A percentile compares a stretch with the other conserved stretches of the same genome.
Evolutionary conservation across 2,888 invertebrate species (phyloP).

Genomic region (Ormia ochracea): DNA sequence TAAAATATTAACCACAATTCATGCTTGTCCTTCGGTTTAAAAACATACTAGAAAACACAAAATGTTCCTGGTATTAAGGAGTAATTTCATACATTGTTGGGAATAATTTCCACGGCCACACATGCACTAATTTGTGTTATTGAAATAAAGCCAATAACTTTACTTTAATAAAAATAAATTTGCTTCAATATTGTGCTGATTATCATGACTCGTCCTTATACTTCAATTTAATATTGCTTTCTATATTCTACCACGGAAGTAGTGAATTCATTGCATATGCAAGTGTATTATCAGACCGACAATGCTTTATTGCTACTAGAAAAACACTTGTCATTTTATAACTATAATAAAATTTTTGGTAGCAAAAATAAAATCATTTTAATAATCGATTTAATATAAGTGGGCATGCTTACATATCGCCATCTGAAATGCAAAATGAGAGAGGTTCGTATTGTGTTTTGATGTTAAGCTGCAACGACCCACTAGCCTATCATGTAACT

Average conservation of each 20-base stretch:
- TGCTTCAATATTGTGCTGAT: constrained; percentile 24
- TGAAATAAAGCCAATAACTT: neutral
- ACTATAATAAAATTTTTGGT: constrained; percentile 14
- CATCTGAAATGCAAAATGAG: no score
- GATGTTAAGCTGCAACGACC: no score
- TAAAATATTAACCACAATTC: no score
- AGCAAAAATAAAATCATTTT: constrained; percentile 1
- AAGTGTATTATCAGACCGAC: neutral
- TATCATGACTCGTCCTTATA: constrained; percentile 28
- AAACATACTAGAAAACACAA: no score
- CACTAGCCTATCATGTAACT: no score
- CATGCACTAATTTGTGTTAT: constrained; percentile 11
- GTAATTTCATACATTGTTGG: no score
- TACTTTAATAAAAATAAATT: neutral
- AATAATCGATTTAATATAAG: constrained; percentile 36
- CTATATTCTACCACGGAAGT: neutral
- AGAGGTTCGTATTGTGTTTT: no score
- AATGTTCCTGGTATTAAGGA: neutral
- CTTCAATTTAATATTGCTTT: constrained; percentile 9
- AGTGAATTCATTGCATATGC: neutral
- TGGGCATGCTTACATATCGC: no score
- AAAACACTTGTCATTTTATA: constrained; percentile 2
- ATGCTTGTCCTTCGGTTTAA: no score
- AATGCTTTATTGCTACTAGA: neutral
- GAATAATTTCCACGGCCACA: no score